Base-by-base conservation (phyloP, 1,140 invertebrate genomes). In the Zaprionus kolodkinae region DNA sequence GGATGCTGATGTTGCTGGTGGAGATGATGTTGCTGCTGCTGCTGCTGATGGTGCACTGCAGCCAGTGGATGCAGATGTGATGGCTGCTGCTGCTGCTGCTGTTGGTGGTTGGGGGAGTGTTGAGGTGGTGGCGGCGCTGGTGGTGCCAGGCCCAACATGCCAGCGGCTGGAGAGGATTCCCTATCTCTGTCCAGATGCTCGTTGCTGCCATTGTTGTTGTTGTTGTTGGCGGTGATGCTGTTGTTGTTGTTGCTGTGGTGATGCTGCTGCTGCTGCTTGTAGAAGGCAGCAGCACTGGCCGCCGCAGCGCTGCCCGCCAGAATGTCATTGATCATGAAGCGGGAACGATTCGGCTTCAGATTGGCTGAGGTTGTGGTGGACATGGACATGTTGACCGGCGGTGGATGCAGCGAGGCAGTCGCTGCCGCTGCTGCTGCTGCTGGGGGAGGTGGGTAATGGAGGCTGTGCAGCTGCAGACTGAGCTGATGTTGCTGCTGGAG, bases 261-360 rank as follows among this genome's bases (percentile, higher is more conserved):
- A 7, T 91, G 72, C 12, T 91, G 76, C 9, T 81, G 81, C 10
- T 91, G 68, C 33, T 91, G 87, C 60, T 91, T 91, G 60, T 92
- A 92, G 40, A 88, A 91, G 4, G 83, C 74, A 25, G 72, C 73
- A 12, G 85, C 85, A 21, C 77, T 81, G 27, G 79, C 86, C 10
- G 90, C 91, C 7, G 79, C 91, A 33, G 89, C 93, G 86, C 94
- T 95, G 35, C 94, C 95, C 72, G 95, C 95, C 45, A 96, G 93
- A 74, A 96, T 96, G 81, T 96, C 96, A 43, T 95, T 96, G 93
- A 96, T 96, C 96, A 96, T 96, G 92, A 96, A 96, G 50, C 96
- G 93, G 15, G 96, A 96, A 52, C 96, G 94, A 76, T 95, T 94
- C 56, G 95, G 95, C 94, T 94, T 95, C 75, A 94, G 93, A 79